Percentiles rank a stretch among this genome's conserved stretches.
These are phyloP conservation scores for Motacilla alba DNA, from an alignment of 2,113 vertebrate species.

Conservation along the genomic window DNA sequence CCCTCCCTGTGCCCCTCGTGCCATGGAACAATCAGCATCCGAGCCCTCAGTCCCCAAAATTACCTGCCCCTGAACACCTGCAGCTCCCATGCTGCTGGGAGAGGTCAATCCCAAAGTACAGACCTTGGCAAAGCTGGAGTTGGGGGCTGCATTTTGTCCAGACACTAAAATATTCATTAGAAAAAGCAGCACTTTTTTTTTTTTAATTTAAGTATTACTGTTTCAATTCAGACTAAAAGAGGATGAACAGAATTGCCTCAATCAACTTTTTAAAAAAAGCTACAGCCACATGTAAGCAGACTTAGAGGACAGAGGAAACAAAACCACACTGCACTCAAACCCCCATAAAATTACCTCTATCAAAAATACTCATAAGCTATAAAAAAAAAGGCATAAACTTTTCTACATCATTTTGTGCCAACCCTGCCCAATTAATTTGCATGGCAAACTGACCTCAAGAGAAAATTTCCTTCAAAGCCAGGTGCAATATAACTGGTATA, in stretches of 20 bases:
- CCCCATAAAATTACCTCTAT: neutral
- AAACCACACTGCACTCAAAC: neutral
- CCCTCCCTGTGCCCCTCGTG: neutral
- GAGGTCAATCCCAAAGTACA: neutral
- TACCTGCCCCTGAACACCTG: accelerated
- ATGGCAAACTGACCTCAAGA: neutral
- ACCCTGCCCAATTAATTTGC: neutral
- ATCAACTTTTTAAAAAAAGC: neutral
- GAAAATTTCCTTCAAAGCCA: neutral
- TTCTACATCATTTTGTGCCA: neutral
- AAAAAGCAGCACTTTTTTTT: neutral
- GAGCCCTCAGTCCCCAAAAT: accelerated
- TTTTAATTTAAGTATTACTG: neutral
- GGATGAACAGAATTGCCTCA: neutral
- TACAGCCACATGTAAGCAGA: neutral
- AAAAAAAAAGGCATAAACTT: neutral
- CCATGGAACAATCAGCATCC: accelerated
- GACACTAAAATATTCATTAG: neutral
- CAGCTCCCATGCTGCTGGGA: neutral
- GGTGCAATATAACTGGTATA: neutral
- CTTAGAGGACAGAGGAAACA: neutral
- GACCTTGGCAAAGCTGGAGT: neutral
- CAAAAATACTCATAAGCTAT: neutral
- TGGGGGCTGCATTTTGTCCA: neutral
- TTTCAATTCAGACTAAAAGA: neutral